phyloP scores from a whole-genome alignment of 1,140 invertebrate species.

The Artemia franciscana region DNA sequence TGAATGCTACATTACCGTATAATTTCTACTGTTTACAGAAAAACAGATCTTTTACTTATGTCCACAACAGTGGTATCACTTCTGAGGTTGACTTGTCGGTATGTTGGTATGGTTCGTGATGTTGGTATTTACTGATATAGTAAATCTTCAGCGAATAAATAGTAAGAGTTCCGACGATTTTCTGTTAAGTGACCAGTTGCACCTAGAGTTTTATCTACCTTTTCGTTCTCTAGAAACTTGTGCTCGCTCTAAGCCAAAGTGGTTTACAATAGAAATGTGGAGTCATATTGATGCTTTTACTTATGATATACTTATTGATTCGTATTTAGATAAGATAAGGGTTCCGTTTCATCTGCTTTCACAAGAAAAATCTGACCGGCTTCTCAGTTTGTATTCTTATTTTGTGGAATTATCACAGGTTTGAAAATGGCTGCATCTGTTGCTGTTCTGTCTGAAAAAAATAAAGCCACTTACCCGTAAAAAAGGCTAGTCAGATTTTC shows the following conservation, averaged over 20 bases:
- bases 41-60: neutral
- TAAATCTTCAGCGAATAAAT: neutral
- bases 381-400: neutral
- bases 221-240: no score
- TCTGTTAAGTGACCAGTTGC: neutral
- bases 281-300: neutral
- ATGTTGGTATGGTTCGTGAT: no score
- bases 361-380: no score
- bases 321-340: neutral
- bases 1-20: neutral
- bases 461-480: neutral
- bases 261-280: neutral
- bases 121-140: neutral
- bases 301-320: neutral
- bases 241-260: neutral
- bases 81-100: neutral
- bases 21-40: neutral
- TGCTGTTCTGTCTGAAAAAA: neutral
- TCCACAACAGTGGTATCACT: neutral
- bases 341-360: neutral
- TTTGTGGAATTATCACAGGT: neutral
- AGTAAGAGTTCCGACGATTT: neutral
- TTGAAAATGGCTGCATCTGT: neutral
- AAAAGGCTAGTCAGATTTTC: neutral
- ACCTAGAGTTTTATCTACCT: no score